Base-by-base conservation (phyloP, 2,797 vertebrate species). In the Anabas testudineus region DNA sequence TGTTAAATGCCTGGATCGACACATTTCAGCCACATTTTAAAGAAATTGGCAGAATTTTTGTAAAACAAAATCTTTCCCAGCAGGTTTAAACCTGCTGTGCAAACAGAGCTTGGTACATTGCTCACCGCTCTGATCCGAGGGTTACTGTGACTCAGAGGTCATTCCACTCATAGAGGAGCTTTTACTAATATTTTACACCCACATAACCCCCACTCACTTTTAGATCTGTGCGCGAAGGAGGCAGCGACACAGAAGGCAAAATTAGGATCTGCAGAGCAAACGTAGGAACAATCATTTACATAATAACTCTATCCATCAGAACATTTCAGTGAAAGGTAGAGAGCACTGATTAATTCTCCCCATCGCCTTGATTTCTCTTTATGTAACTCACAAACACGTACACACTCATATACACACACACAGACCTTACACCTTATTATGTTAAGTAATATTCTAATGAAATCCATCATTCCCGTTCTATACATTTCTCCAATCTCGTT, bases 61-160 rank as follows among this genome's bases (percentile, higher is more conserved):
- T 15, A 39, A 39, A 62, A 72, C 34, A 65, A 72, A 56, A 63
- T 19, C 53, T 60, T n/a, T 24, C 3, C 43, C 9, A 61, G 68
- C 26, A 55, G 61, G 21, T 71, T 68, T 46, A 22, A 67, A 80
- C 24, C 60, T 57, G 64, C 43, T 74, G 66, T n/a, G 39, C 41
- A 60, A 83, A 62, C 71, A 45, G 37, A 67, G 64, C 55, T 69
- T 16, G 1, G 36, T 24, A 13, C 36, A 45, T 52, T 22, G 14
- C 42, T 72, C 30, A 3, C 46, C 1, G 19, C 59, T 72, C 37
- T 32, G 73, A 76, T 81, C 48, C 19, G 65, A 68, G 71, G 77
- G 71, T 82, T 71, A 74, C 22, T 65, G 74, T 88, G 81, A 90
- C 80, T 90, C 87, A 90, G 71, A 78, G 82, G 86, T 90, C 81